Conservation (phyloP, 2,888 invertebrate genomes). For the Sarcophaga variegata region DNA sequence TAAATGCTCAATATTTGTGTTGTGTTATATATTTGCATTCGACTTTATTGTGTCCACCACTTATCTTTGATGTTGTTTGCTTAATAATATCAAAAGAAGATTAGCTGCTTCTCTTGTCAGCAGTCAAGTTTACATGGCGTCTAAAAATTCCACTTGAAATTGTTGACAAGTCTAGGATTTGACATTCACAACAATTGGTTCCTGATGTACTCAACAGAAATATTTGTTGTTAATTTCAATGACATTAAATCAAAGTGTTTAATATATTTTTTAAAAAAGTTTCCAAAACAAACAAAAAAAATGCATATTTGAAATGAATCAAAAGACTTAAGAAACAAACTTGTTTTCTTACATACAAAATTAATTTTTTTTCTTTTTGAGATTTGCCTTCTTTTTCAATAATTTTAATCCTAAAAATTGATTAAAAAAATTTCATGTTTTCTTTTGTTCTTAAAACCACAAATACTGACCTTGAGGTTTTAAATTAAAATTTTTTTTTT, state of each 20-base stretch:
- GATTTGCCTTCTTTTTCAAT: neutral
- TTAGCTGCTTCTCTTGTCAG: too few species aligned
- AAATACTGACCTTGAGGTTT: conserved; percentile 57
- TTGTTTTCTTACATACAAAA: conserved; percentile 16
- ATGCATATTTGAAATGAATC: neutral
- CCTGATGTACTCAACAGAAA: too few species aligned
- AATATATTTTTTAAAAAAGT: too few species aligned
- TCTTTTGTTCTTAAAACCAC: conserved; percentile 37
- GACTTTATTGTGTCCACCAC: too few species aligned
- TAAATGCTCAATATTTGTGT: too few species aligned
- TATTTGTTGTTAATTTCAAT: neutral
- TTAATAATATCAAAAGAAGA: too few species aligned
- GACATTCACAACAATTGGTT: too few species aligned
- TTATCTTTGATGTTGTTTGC: too few species aligned
- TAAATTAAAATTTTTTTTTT: conserved; percentile 41
- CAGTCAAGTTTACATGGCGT: too few species aligned
- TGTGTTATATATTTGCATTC: too few species aligned
- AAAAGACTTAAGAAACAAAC: conserved; percentile 37
- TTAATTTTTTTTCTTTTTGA: neutral
- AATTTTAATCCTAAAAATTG: conserved; percentile 53
- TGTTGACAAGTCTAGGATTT: too few species aligned
- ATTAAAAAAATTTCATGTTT: conserved; percentile 20
- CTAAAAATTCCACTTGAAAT: too few species aligned
- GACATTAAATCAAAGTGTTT: conserved; percentile 4
- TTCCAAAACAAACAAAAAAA: conserved; percentile 1